Evolutionary conservation across 2,797 vertebrate genomes (phyloP).

Genomic region (Lindbergichthys nudifrons): DNA sequence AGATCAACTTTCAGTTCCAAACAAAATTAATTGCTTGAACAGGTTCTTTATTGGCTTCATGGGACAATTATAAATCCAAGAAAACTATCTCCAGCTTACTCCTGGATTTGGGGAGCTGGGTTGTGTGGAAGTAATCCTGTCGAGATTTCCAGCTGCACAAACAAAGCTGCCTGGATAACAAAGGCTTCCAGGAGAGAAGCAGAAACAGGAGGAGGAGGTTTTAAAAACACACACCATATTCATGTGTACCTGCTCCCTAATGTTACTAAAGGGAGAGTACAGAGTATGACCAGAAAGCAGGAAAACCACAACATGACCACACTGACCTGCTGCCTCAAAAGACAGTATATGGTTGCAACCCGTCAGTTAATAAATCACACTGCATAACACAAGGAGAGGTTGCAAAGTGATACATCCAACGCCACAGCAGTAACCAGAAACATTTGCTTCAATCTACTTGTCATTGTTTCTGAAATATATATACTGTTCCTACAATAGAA

Average conservation of each 20-base stretch:
- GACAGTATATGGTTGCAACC: conserved; percentile 40
- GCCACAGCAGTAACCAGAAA: conserved; percentile 65
- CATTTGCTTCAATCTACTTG: conserved; percentile 26
- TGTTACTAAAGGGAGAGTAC: conserved; percentile 21
- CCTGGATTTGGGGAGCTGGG: conserved; percentile 63
- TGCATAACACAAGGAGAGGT: conserved; percentile 40
- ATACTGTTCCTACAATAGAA: conserved; percentile 29
- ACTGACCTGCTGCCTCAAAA: conserved; percentile 47
- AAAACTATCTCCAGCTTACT: conserved; percentile 64
- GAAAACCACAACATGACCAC: conserved; percentile 76
- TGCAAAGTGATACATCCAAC: conserved; percentile 60
- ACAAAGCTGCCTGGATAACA: conserved; percentile 81
- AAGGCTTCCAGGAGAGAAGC: conserved; percentile 70
- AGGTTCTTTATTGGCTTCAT: conserved; percentile 49
- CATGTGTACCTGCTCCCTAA: conserved; percentile 74
- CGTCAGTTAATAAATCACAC: conserved; percentile 69
- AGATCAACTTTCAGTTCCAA: conserved; percentile 40
- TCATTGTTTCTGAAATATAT: conserved; percentile 42
- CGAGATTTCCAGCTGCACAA: conserved; percentile 86
- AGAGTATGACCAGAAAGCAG: conserved; percentile 58
- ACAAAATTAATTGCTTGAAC: conserved; percentile 53
- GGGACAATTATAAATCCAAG: conserved; percentile 58
- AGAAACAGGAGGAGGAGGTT: conserved; percentile 43
- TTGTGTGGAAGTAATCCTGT: conserved; percentile 71
- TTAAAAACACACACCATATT: conserved; percentile 64